A percentile compares a stretch with the other conserved stretches of the same genome.
These are phyloP conservation scores for Tortricodes alternella DNA, from an alignment of 2,888 invertebrate genomes.

Conservation along the genomic window DNA sequence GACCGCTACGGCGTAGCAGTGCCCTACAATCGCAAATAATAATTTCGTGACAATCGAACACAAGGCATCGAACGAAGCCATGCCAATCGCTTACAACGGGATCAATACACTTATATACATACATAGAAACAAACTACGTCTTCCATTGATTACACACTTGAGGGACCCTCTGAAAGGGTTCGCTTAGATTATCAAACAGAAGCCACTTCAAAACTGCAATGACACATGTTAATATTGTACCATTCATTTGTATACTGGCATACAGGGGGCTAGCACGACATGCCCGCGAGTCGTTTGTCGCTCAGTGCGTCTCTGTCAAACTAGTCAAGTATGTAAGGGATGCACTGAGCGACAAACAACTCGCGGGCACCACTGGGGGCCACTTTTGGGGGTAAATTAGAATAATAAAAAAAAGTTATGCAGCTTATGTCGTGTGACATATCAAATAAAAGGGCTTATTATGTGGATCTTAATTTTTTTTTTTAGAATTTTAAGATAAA, in stretches of 20 bases:
- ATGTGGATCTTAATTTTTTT: too few relatives aligned
- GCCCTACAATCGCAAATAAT: slow-evolving; percentile 6
- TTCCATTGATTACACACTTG: slow-evolving; percentile 61
- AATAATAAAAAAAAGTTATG: too few relatives aligned
- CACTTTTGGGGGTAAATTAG: too few relatives aligned
- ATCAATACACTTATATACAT: slow-evolving; percentile 39
- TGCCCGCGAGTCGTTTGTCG: too few relatives aligned
- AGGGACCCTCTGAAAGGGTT: slow-evolving; percentile 64
- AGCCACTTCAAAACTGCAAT: slow-evolving; percentile 77
- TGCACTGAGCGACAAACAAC: too few relatives aligned
- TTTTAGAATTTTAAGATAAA: too few relatives aligned
- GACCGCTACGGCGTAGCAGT: slow-evolving; percentile 16
- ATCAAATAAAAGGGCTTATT: too few relatives aligned
- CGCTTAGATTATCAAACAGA: slow-evolving; percentile 71
- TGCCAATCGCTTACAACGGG: background rate
- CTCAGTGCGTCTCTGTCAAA: too few relatives aligned
- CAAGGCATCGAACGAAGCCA: slow-evolving; percentile 28
- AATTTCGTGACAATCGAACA: slow-evolving; percentile 9
- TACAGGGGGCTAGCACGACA: too few relatives aligned
- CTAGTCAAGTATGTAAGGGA: too few relatives aligned
- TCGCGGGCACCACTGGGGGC: too few relatives aligned
- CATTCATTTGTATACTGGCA: slow-evolving; percentile 36
- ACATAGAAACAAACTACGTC: slow-evolving; percentile 58
- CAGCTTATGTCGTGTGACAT: too few relatives aligned
- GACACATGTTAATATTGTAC: slow-evolving; percentile 77